These are phyloP conservation scores for Bombus fervidus DNA, from an alignment of 1,140 invertebrate species.

Conservation along the genomic window DNA sequence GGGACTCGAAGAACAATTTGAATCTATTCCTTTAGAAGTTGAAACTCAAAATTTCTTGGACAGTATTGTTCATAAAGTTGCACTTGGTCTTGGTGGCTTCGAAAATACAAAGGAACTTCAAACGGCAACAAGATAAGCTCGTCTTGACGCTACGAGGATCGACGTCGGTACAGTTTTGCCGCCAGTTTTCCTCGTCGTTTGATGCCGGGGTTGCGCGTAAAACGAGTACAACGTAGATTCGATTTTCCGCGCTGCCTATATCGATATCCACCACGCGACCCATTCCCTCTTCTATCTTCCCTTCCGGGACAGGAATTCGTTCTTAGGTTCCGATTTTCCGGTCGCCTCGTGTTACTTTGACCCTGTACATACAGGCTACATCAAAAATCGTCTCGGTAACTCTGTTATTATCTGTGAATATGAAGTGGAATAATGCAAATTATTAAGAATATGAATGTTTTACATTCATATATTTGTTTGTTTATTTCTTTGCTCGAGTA, in stretches of 20 bases:
- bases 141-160: slow-evolving; percentile 35
- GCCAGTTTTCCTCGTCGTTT: slow-evolving; percentile 45
- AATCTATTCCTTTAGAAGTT: slow-evolving; percentile 26
- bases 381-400: not conserved
- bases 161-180: slow-evolving; percentile 43
- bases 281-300: slow-evolving; percentile 6
- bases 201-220: slow-evolving; percentile 46
- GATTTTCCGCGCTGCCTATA: slow-evolving; percentile 43
- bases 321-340: slow-evolving; percentile 39
- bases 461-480: too few species aligned
- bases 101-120: slow-evolving; percentile 44
- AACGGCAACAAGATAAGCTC: slow-evolving; percentile 53
- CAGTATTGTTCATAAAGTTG: slow-evolving; percentile 38
- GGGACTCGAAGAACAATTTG: slow-evolving; percentile 15
- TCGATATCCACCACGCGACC: slow-evolving; percentile 24
- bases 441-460: too few species aligned
- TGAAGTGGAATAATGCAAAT: too few species aligned
- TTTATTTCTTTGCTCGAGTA: too few species aligned
- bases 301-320: slow-evolving; percentile 22
- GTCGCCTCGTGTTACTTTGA: slow-evolving; percentile 18
- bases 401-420: too few species aligned
- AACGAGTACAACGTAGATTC: slow-evolving; percentile 49
- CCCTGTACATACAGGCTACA: not conserved
- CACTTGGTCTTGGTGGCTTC: slow-evolving; percentile 1
- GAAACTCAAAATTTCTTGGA: slow-evolving; percentile 35